These are phyloP conservation scores for Calyptommatus sinebrachiatus DNA, from an alignment of 2,113 vertebrate genomes.

Conservation along the genomic window DNA sequence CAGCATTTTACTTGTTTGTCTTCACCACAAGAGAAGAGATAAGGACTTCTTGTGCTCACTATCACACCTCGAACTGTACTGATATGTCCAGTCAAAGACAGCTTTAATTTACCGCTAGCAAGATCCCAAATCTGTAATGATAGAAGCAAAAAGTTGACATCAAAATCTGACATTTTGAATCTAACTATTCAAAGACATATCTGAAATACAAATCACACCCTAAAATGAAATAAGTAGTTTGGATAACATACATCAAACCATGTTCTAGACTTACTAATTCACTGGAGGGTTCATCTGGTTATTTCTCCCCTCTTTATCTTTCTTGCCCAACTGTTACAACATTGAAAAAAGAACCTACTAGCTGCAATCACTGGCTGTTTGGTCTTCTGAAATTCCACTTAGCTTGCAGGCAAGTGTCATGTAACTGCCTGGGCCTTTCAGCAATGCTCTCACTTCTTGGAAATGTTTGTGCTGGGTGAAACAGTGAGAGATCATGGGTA, in stretches of 20 bases:
- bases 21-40: constrained; percentile 97
- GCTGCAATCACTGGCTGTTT: too few relatives aligned
- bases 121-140: constrained; percentile 92
- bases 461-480: too few relatives aligned
- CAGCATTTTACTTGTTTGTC: constrained; percentile 99
- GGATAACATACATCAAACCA: background rate
- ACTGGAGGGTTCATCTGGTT: too few relatives aligned
- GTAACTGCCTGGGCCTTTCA: too few relatives aligned
- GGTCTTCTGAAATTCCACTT: too few relatives aligned
- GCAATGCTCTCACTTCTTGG: too few relatives aligned
- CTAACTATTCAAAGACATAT: constrained; percentile 5
- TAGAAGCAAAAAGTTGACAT: constrained; percentile 3
- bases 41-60: constrained; percentile 89
- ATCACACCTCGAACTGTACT: constrained; percentile 95
- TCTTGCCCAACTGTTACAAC: too few relatives aligned
- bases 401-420: too few relatives aligned
- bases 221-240: background rate
- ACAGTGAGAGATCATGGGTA: too few relatives aligned
- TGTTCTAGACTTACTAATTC: too few relatives aligned
- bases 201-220: background rate
- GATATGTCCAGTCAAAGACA: constrained; percentile 95
- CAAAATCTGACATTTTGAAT: background rate
- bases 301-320: too few relatives aligned
- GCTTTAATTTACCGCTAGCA: constrained; percentile 92
- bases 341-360: too few relatives aligned